Evolutionary conservation across 2,113 vertebrate species (phyloP), one percentile per base, ranked within the genome.

Genomic region (Quiscalus mexicanus): DNA sequence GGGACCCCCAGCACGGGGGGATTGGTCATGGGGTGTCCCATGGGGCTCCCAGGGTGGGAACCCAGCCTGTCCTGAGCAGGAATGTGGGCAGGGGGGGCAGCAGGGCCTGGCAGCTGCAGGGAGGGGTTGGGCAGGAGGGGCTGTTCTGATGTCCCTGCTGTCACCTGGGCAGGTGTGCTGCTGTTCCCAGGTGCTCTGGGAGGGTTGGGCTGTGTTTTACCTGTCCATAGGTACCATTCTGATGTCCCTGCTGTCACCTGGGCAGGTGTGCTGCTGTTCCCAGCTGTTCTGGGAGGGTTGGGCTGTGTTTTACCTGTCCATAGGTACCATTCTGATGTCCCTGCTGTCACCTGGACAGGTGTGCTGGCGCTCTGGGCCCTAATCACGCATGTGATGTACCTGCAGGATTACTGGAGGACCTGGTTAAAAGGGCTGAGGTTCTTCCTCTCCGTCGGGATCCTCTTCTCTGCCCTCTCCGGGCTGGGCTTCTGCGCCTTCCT

Each of bases 331-430:
- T 74, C 84, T 96, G 59, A 94, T 1, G 13, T 73, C 87, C 90
- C 95, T 84, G 87, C 89, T 96, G 88, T 96, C 82, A n/a, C 91
- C 39, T 68, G 68, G 31, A 75, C 95, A 99, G 99, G 99, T 93
- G 99, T 99, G 89, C 97, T 99, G 98, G 99, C 99, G 3, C 97
- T 99, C n/a, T 99, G 99, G 99, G 96, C 98, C 58, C 98, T 99
- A 81, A 98, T 99, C 97, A 99, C 98, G 7, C 99, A 99, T 89
- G 85, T 99, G 95, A 99, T 99, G 99, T 99, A 99, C 97, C 97
- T 99, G 92, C 99, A 99, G 98, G 99, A 99, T 97, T 99, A 98
- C 98, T 99, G 99, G 99, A 98, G 99, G 95, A 99, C 99, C 44
- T 99, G 99, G 99, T 97, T 99, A 49, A 99, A 98, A 95, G 99